Evolutionary conservation across 2,888 invertebrate genomes (phyloP).

Genomic region (Caenorhabditis imperialis): DNA sequence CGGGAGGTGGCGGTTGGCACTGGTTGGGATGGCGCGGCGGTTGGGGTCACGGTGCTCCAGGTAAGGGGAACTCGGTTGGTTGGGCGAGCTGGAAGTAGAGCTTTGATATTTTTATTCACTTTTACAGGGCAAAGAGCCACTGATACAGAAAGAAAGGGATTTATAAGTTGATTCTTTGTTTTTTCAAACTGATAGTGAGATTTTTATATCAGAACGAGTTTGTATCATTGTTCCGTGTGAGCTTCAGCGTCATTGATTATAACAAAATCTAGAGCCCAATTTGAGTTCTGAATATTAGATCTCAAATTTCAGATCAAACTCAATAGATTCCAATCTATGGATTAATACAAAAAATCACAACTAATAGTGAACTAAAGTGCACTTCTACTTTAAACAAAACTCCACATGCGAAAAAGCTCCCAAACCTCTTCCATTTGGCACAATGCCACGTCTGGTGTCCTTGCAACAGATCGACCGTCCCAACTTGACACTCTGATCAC

Average conservation of each 20-base stretch:
- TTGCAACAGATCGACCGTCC: slow-evolving; percentile 75
- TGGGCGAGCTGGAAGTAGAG: slow-evolving; percentile 48
- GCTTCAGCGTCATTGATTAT: too few relatives aligned
- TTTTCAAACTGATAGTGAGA: too few relatives aligned
- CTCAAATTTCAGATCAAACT: too few relatives aligned
- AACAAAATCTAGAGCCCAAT: too few relatives aligned
- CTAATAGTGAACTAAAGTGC: too few relatives aligned
- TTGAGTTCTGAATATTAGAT: too few relatives aligned
- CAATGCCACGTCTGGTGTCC: slow-evolving; percentile 60
- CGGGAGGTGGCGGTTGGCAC: slow-evolving; percentile 57
- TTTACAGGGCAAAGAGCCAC: not conserved
- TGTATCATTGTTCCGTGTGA: too few relatives aligned
- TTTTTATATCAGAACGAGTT: too few relatives aligned
- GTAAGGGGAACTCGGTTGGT: slow-evolving; percentile 64
- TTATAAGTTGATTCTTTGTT: too few relatives aligned
- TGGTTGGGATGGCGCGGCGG: slow-evolving; percentile 55
- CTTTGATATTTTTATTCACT: not conserved
- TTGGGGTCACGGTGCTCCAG: slow-evolving; percentile 74
- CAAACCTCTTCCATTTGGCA: slow-evolving; percentile 56
- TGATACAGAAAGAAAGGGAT: not conserved
- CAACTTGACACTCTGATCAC: slow-evolving; percentile 73
- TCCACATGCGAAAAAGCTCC: slow-evolving; percentile 17
- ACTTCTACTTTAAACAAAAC: not conserved
- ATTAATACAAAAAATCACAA: too few relatives aligned
- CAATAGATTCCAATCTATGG: too few relatives aligned